These are phyloP conservation scores for Scleropages formosus DNA, from an alignment of 2,797 vertebrate genomes.

Conservation along the genomic window DNA sequence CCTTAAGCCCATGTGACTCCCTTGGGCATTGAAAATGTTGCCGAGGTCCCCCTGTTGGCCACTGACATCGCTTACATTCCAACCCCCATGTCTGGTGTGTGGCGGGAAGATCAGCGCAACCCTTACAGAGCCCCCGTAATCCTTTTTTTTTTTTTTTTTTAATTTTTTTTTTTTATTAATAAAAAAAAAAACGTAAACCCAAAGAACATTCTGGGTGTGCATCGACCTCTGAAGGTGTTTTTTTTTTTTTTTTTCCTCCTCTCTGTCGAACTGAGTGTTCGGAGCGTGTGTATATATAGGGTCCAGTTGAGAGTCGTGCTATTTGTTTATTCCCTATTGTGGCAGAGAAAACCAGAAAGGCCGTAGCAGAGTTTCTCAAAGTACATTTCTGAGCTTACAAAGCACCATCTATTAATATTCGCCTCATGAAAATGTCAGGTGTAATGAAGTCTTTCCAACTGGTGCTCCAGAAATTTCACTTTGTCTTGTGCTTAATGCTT, in stretches of 20 bases:
- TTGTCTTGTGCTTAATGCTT: constrained; percentile 18
- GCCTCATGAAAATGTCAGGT: constrained; percentile 28
- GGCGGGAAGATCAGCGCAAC: constrained; percentile 16
- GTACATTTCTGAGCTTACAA: constrained; percentile 10
- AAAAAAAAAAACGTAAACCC: constrained; percentile 9
- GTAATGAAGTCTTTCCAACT: constrained; percentile 20
- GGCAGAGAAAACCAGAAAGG: constrained; percentile 5
- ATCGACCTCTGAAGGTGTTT: background rate
- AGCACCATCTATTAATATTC: constrained; percentile 32
- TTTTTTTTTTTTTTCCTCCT: background rate
- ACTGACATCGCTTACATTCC: constrained; percentile 1
- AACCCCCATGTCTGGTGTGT: constrained; percentile 6
- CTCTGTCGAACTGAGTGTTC: background rate
- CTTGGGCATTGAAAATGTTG: constrained; percentile 48
- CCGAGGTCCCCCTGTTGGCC: constrained; percentile 18
- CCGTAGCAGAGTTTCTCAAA: constrained; percentile 11
- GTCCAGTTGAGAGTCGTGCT: constrained; percentile 4
- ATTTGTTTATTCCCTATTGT: background rate
- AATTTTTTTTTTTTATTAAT: too few relatives aligned
- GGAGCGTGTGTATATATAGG: background rate
- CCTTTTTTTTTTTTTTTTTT: too few relatives aligned
- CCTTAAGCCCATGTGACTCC: constrained; percentile 53
- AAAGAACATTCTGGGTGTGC: background rate
- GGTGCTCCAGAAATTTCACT: constrained; percentile 5
- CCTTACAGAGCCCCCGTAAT: constrained; percentile 1